phyloP scores from a whole-genome alignment of 2,888 invertebrate species.

The Byasa hedistus region DNA sequence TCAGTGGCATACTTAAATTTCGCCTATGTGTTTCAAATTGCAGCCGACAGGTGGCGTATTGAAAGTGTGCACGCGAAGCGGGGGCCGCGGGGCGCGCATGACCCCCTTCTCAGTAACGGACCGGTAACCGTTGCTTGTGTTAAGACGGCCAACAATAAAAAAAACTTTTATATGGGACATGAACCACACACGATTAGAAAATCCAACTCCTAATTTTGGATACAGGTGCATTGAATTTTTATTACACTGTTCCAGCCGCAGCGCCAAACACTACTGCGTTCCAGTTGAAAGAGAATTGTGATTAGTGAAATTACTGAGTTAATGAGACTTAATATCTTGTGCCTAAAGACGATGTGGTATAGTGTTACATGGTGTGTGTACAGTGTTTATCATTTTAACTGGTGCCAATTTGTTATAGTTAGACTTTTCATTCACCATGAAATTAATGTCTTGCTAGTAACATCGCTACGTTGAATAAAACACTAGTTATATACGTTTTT shows the following conservation, averaged over 20 bases:
- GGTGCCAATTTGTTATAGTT: no score
- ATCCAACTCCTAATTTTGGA: neutral
- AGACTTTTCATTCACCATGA: no score
- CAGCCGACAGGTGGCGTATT: conserved; percentile 48
- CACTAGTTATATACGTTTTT: no score
- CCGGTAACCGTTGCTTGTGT: conserved; percentile 46
- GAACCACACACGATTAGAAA: neutral
- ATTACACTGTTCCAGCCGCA: neutral
- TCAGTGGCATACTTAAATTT: conserved; percentile 17
- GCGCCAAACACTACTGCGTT: no score
- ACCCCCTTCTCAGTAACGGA: conserved; percentile 70
- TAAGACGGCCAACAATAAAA: conserved; percentile 19
- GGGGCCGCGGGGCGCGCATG: conserved; percentile 41
- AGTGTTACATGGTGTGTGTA: no score
- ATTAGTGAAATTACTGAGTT: no score
- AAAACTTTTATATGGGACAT: conserved; percentile 20
- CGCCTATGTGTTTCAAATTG: conserved; percentile 33
- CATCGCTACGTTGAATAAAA: no score
- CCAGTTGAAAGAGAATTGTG: no score
- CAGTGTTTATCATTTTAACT: no score
- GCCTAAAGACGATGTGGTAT: no score
- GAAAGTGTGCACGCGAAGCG: conserved; percentile 65
- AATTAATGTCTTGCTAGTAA: no score
- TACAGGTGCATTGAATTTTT: neutral
- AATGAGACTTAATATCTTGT: no score